phyloP scores from a whole-genome alignment of 2,797 vertebrate genomes.

The Chaetodon trifasciatus region DNA sequence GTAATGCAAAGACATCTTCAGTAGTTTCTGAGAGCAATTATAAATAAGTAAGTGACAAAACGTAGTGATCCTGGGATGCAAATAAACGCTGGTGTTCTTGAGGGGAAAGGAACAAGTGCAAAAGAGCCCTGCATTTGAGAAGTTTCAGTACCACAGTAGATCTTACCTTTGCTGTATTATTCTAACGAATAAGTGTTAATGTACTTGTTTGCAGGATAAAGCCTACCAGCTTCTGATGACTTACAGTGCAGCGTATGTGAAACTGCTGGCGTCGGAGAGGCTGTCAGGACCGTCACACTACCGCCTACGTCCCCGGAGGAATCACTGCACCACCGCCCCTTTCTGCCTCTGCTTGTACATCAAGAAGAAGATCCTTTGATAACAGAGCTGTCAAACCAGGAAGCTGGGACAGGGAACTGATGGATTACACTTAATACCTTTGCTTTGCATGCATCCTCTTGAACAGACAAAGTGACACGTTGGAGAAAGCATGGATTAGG shows the following conservation, averaged over 20 bases:
- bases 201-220: conserved; percentile 70
- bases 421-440: neutral
- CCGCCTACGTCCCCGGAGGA: conserved; percentile 47
- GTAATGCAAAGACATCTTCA: no score
- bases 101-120: no score
- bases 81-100: neutral
- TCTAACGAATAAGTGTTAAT: neutral
- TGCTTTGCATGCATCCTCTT: neutral
- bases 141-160: neutral
- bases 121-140: no score
- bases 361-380: conserved; percentile 77
- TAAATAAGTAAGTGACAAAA: neutral
- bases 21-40: neutral
- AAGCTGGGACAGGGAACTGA: neutral
- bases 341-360: conserved; percentile 88
- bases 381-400: conserved; percentile 13
- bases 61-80: neutral
- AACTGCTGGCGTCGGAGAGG: conserved; percentile 80
- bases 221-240: conserved; percentile 86
- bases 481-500: neutral
- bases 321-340: conserved; percentile 75
- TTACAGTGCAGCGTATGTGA: conserved; percentile 85
- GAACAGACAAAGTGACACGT: neutral
- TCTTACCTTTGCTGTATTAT: neutral
- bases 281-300: conserved; percentile 66